Evolutionary conservation across 1,140 invertebrate genomes (phyloP).

Genomic region (Parapsyche elsis): DNA sequence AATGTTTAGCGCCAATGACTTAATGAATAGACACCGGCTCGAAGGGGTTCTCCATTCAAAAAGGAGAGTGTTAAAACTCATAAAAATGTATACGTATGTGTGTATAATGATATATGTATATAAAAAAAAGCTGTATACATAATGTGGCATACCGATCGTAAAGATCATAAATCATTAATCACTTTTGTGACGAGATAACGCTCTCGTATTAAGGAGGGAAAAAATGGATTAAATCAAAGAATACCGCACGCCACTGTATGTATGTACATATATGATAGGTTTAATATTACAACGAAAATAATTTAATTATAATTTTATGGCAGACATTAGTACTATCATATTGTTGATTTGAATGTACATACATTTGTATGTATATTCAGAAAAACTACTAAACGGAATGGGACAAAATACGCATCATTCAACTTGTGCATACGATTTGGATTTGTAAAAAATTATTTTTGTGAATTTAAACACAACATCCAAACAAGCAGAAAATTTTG

Average conservation of each 20-base stretch:
- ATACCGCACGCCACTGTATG: slow-evolving; percentile 21
- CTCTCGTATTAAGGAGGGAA: neutral
- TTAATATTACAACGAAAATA: too few species aligned
- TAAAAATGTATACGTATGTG: neutral
- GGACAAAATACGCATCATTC: too few species aligned
- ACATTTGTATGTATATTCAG: too few species aligned
- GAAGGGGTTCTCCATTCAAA: slow-evolving; percentile 34
- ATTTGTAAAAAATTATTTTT: too few species aligned
- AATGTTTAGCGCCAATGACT: neutral
- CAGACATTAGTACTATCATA: too few species aligned
- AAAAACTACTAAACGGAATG: too few species aligned
- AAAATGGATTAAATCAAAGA: slow-evolving; percentile 5
- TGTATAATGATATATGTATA: too few species aligned
- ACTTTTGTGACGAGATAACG: slow-evolving; percentile 30
- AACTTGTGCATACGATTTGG: too few species aligned
- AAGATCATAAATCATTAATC: slow-evolving; percentile 47
- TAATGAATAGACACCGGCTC: slow-evolving; percentile 35
- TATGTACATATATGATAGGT: neutral
- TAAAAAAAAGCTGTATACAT: slow-evolving; percentile 24
- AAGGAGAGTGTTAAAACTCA: neutral
- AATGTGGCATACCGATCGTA: slow-evolving; percentile 33
- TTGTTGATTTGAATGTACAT: too few species aligned
- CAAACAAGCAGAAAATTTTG: too few species aligned
- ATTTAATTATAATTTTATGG: too few species aligned
- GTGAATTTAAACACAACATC: too few species aligned